These are phyloP conservation scores for Prolemur simus DNA, from an alignment of 2,113 vertebrate genomes.

Conservation along the genomic window DNA sequence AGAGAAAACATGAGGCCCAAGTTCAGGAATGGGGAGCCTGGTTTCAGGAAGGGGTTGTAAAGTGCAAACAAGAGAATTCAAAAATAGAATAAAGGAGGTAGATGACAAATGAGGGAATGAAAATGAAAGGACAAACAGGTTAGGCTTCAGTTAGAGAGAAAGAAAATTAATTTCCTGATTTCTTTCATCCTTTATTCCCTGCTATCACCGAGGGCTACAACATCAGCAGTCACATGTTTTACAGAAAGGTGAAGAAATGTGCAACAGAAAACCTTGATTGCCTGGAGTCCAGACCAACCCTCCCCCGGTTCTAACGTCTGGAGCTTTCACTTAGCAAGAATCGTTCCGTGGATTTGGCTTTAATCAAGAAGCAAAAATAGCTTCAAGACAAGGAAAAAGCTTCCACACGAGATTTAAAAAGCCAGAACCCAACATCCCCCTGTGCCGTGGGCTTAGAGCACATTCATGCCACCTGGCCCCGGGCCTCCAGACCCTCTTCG, in stretches of 20 bases:
- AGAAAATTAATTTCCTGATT: not conserved
- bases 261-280: not conserved
- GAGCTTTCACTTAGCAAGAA: not conserved
- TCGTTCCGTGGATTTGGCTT: not conserved
- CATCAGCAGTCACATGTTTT: not conserved
- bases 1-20: not conserved
- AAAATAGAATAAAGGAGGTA: not conserved
- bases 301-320: not conserved
- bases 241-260: not conserved
- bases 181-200: not conserved
- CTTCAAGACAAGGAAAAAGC: not conserved
- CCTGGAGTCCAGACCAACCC: not conserved
- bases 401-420: not conserved
- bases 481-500: not conserved
- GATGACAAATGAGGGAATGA: not conserved
- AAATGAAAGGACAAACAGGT: not conserved
- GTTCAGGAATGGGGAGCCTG: not conserved
- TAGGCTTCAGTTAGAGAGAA: not conserved
- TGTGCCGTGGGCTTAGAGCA: not conserved
- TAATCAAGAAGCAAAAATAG: constrained; percentile 33
- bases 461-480: no score
- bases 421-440: not conserved
- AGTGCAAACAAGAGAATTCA: not conserved
- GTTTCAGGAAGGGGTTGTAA: not conserved
- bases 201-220: not conserved